Evolutionary conservation across 2,797 vertebrate genomes (phyloP), one percentile per base, ranked within the genome.

Genomic region (Cyclura pinguis): DNA sequence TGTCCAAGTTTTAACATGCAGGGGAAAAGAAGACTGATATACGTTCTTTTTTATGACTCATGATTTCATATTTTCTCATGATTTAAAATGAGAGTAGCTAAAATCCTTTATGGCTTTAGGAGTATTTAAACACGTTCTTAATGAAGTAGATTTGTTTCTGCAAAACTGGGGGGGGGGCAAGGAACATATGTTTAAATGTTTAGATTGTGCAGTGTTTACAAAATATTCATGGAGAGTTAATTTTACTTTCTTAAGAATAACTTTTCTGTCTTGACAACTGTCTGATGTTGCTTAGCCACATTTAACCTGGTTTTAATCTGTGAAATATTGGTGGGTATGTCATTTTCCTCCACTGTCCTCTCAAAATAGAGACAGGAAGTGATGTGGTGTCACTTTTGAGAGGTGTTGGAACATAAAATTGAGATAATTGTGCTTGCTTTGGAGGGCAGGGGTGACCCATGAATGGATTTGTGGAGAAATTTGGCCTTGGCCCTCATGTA

Each of bases 231-330:
- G 38, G 62, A 50, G 78, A 18, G 13, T 91, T 72, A 16, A 74
- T 20, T 84, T 88, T 78, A 14, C 77, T 91, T 80, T 88, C n/a
- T 72, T 85, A 35, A 85, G 16, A 69, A 69, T 69, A 32, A 9
- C 29, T 69, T 69, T 29, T 69, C 6, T 9, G 32, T 69, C 27
- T 27, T 69, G 67, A 32, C 27, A 27, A 69, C 20, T 2, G 18
- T 64, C 67, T 29, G 27, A 29, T 69, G 67, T 69, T 29, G 3
- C 62, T 64, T 64, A 20, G 62, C 62, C 22, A 69, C 67, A 69
- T 69, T 29, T 69, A 29, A 4, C 57, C 16, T 16, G 18, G 57
- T 59, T 69, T 69, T 69, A 27, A 29, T 69, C 67, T 69, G 8
- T 69, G 67, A 69, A 67, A 69, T 69, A 10, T 69, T 14, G 12